Base-by-base conservation (phyloP, 2,797 vertebrate species). In the Pipistrellus pygmaeus region DNA sequence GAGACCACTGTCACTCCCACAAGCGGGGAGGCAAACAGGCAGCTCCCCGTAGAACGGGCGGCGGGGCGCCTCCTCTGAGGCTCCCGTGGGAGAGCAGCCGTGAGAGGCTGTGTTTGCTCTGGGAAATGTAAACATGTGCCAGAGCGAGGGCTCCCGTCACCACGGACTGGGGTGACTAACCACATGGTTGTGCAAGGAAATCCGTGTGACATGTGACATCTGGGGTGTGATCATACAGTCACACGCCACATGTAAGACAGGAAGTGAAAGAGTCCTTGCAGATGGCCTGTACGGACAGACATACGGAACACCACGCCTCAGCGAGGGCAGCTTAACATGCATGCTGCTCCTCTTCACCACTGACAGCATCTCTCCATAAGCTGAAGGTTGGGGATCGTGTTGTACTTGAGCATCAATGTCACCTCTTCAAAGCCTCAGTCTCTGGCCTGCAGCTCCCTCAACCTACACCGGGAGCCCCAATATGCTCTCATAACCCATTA, bases 381-480 rank as follows among this genome's bases (percentile, higher is more conserved):
- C 25, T 60, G 4, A 60, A 41, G 5, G 64, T 78, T 93, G 82
- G 46, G 8, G 17, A 32, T 32, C 44, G 66, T 62, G 72, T 62
- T 21, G 35, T 53, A 41, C 51, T 85, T 88, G 48, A 73, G 62
- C 41, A 60, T 41, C 48, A 46, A 71, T 66, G 14, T 66, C 38
- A 76, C 60, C 68, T 62, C 73, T n/a, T 62, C 20, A 23, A 10
- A 85, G 23, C 91, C 18, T 5, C 38, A 8, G 66, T 82, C 9
- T 83, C 77, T 69, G 76, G 71, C 15, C 44, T 12, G 5, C 4
- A 66, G n/a, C 9, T 66, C 35, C 38, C 18, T 8, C 72, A 44
- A 14, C 69, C 69, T 91, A 90, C 85, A 83, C 60, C 51, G n/a
- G 53, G 78, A 95, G 83, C 25, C 53, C 27, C 21, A 60, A 55